These are phyloP conservation scores for Anguilla japonica DNA, from an alignment of 2,113 vertebrate genomes.

Conservation along the genomic window DNA sequence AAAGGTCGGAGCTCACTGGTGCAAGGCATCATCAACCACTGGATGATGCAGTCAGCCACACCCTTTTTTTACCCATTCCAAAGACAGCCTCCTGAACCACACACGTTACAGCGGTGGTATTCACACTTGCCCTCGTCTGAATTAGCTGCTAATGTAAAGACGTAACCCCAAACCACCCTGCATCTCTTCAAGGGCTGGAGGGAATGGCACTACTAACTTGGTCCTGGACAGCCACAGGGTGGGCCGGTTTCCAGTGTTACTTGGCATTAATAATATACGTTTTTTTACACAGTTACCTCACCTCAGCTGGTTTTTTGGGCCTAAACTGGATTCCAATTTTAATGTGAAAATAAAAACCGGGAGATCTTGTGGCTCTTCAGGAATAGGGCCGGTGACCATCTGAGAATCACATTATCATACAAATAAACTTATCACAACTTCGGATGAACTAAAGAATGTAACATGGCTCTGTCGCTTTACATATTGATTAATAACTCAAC, in stretches of 20 bases:
- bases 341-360: background rate
- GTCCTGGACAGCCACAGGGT: no score
- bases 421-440: background rate
- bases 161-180: no score
- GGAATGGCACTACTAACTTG: no score
- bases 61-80: background rate
- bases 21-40: background rate
- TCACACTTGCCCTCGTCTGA: background rate
- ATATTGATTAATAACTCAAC: background rate
- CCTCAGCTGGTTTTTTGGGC: background rate
- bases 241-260: background rate
- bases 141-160: no score
- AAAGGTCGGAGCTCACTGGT: conserved; percentile 39
- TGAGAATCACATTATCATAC: background rate
- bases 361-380: background rate
- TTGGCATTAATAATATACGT: background rate
- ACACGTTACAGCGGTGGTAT: background rate
- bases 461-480: background rate
- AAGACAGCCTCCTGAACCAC: background rate
- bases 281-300: background rate
- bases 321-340: background rate
- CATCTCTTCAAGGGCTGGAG: no score
- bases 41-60: background rate
- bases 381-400: no score
- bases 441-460: background rate